Evolutionary conservation across 2,888 invertebrate genomes (phyloP).

Genomic region (Cyaniris semiargus): DNA sequence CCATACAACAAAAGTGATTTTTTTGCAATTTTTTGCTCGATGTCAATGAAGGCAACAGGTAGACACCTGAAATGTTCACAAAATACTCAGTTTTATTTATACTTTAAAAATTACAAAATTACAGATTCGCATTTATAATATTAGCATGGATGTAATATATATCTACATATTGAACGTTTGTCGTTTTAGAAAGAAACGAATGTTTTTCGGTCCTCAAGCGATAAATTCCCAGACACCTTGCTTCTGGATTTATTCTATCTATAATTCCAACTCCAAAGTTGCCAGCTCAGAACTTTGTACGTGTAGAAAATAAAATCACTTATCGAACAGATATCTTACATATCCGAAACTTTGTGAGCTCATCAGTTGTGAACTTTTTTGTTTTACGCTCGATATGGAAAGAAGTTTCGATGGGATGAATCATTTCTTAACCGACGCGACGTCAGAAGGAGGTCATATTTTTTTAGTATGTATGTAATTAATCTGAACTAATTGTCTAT

Average conservation of each 20-base stretch:
- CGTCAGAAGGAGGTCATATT: too few species aligned
- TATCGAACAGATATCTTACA: slow-evolving; percentile 33
- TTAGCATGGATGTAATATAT: too few species aligned
- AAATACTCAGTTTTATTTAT: too few species aligned
- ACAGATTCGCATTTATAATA: too few species aligned
- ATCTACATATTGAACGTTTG: not conserved
- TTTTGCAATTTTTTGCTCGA: too few species aligned
- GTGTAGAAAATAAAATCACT: slow-evolving; percentile 34
- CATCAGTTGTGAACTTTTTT: slow-evolving; percentile 23
- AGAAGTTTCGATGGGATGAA: not conserved
- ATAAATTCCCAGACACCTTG: slow-evolving; percentile 60
- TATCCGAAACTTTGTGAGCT: slow-evolving; percentile 28
- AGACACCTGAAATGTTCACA: too few species aligned
- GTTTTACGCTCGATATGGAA: not conserved
- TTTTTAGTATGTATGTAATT: too few species aligned
- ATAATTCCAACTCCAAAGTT: slow-evolving; percentile 54
- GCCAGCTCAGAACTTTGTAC: slow-evolving; percentile 32
- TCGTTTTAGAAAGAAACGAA: slow-evolving; percentile 30
- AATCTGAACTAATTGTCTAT: too few species aligned
- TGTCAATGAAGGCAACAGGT: too few species aligned
- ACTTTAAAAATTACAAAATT: too few species aligned
- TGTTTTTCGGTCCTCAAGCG: slow-evolving; percentile 46
- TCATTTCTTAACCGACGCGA: not conserved
- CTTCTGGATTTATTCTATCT: slow-evolving; percentile 61
- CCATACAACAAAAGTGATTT: too few species aligned